These are phyloP conservation scores for Gadopsis marmoratus DNA, from an alignment of 2,797 vertebrate species.

Conservation along the genomic window DNA sequence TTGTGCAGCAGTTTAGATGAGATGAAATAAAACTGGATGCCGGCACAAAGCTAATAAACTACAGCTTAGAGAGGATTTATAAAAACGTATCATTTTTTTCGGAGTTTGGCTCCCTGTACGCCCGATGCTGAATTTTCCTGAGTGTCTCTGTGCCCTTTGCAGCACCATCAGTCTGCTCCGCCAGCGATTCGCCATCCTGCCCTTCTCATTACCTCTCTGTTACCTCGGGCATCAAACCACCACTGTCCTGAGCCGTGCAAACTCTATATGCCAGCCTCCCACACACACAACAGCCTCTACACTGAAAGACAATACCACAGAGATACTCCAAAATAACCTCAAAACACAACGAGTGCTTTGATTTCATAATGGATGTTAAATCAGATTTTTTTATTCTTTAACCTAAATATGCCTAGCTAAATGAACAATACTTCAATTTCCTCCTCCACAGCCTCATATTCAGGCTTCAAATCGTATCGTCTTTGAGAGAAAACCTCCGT, in stretches of 20 bases:
- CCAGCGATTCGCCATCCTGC: slow-evolving; percentile 61
- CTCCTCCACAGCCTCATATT: slow-evolving; percentile 1
- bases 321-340: slow-evolving; percentile 36
- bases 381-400: slow-evolving; percentile 2
- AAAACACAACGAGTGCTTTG: slow-evolving; percentile 35
- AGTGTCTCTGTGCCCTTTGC: slow-evolving; percentile 34
- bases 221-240: slow-evolving; percentile 54
- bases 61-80: background rate
- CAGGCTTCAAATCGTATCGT: slow-evolving; percentile 12
- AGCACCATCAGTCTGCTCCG: slow-evolving; percentile 54
- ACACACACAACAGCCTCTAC: slow-evolving; percentile 38
- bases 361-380: slow-evolving; percentile 48
- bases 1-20: background rate
- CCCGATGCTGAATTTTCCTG: slow-evolving; percentile 21
- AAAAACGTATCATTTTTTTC: background rate
- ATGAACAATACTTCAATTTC: slow-evolving; percentile 5
- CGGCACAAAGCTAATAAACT: background rate
- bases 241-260: slow-evolving; percentile 53
- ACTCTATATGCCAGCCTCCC: slow-evolving; percentile 45
- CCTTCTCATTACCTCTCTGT: slow-evolving; percentile 63
- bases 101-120: background rate
- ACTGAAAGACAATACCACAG: slow-evolving; percentile 22
- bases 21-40: background rate
- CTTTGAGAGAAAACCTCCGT: slow-evolving; percentile 18
- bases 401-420: slow-evolving; percentile 9